Percentiles rank a stretch among this genome's conserved stretches.
Conservation (phyloP, 2,888 invertebrate genomes). For the Drosophila borealis region DNA sequence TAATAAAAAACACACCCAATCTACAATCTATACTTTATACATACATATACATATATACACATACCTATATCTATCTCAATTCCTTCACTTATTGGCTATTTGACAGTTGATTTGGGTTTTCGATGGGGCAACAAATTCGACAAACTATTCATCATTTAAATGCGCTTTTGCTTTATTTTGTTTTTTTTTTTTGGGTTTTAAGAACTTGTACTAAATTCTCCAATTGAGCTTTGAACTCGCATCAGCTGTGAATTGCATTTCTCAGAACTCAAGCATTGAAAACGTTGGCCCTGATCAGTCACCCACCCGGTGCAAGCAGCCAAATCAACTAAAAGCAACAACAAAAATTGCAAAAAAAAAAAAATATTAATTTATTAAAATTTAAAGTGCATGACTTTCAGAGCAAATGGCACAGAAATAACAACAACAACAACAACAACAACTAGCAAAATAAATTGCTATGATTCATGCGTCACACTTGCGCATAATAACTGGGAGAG, state of each 20-base stretch:
- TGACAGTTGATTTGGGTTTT: constrained; percentile 81
- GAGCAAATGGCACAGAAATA: constrained; percentile 57
- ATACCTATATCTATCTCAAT: constrained; percentile 18
- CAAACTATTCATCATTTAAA: constrained; percentile 65
- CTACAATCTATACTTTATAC: constrained; percentile 33
- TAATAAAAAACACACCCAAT: constrained; percentile 50
- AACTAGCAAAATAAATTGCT: constrained; percentile 57
- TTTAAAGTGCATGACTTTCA: constrained; percentile 74
- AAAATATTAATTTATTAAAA: constrained; percentile 74
- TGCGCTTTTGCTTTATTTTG: constrained; percentile 23
- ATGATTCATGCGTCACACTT: constrained; percentile 77
- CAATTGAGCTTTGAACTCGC: constrained; percentile 3
- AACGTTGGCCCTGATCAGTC: constrained; percentile 45
- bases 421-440: constrained; percentile 35
- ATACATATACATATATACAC: constrained; percentile 7
- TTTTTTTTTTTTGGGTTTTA: neutral
- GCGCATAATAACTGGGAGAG: constrained; percentile 65
- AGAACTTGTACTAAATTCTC: constrained; percentile 15
- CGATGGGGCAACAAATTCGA: constrained; percentile 51
- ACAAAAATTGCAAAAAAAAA: constrained; percentile 22
- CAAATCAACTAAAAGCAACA: constrained; percentile 40
- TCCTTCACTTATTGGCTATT: constrained; percentile 48
- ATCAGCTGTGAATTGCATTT: constrained; percentile 16
- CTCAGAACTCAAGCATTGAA: constrained; percentile 31
- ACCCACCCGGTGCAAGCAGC: constrained; percentile 32